phyloP scores from a whole-genome alignment of 2,888 invertebrate species.

The Xanthia togata region DNA sequence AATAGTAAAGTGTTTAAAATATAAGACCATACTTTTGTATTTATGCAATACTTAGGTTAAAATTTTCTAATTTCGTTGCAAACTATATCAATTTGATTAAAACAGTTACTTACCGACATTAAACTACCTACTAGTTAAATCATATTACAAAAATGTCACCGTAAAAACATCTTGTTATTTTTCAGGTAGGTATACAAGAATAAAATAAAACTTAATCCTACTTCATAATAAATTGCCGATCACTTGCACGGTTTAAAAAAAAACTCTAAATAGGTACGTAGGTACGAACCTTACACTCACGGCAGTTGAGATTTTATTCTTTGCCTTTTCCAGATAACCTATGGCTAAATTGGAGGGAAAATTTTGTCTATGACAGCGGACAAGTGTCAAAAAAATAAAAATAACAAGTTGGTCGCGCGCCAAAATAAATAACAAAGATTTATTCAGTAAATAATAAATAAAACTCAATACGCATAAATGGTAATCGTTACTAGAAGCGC shows the following conservation, averaged over 20 bases:
- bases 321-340: slow-evolving; percentile 9
- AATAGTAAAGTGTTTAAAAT: too few relatives aligned
- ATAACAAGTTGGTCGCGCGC: slow-evolving; percentile 58
- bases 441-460: slow-evolving; percentile 25
- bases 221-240: background rate
- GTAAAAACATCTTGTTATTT: background rate
- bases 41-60: too few relatives aligned
- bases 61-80: too few relatives aligned
- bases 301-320: background rate
- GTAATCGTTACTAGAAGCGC: slow-evolving; percentile 77
- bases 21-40: too few relatives aligned
- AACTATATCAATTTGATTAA: background rate
- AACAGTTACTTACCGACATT: slow-evolving; percentile 16
- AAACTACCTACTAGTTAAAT: background rate
- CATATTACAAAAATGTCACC: background rate
- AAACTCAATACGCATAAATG: slow-evolving; percentile 66
- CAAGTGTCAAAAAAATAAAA: slow-evolving; percentile 40
- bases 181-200: background rate
- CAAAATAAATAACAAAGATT: slow-evolving; percentile 28
- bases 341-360: slow-evolving; percentile 45
- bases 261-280: background rate
- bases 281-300: background rate
- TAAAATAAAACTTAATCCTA: background rate
- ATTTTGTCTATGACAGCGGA: slow-evolving; percentile 14
- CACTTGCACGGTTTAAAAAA: background rate